Evolutionary conservation across 2,888 invertebrate species (phyloP).

Genomic region (Adineta ricciae): DNA sequence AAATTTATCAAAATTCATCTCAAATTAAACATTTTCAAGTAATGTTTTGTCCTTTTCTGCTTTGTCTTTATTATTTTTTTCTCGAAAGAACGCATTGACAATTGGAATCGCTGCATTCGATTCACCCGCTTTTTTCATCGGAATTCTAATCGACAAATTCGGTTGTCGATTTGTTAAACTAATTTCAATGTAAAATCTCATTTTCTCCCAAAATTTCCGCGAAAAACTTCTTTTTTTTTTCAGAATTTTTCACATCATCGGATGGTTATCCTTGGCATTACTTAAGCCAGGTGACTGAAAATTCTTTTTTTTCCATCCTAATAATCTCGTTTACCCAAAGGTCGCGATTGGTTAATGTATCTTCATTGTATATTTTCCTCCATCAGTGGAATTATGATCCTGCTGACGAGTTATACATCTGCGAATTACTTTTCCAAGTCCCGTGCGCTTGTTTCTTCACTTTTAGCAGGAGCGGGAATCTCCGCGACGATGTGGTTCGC

Average conservation of each 20-base stretch:
- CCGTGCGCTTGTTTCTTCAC: background rate
- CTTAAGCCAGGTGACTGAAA: background rate
- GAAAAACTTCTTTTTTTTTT: background rate
- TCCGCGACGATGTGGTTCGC: background rate
- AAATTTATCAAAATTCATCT: background rate
- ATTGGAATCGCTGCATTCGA: background rate
- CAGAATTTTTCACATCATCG: background rate
- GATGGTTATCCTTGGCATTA: slow-evolving; percentile 17
- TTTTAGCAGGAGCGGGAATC: background rate
- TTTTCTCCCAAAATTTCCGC: too few relatives aligned
- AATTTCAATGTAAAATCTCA: background rate
- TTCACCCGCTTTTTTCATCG: background rate
- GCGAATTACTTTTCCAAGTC: background rate
- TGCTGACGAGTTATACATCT: background rate
- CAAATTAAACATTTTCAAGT: background rate
- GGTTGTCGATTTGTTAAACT: slow-evolving; percentile 8
- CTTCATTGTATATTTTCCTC: background rate
- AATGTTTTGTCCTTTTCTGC: background rate
- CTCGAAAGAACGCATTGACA: background rate
- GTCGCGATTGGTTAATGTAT: background rate
- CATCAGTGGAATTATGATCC: background rate
- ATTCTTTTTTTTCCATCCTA: too few relatives aligned
- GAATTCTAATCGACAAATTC: slow-evolving; percentile 2
- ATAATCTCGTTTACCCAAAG: background rate
- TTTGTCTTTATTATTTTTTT: too few relatives aligned